Percentiles rank a stretch among this genome's conserved stretches.
Evolutionary conservation across 2,797 vertebrate species (phyloP).

Genomic region (Iguana delicatissima): DNA sequence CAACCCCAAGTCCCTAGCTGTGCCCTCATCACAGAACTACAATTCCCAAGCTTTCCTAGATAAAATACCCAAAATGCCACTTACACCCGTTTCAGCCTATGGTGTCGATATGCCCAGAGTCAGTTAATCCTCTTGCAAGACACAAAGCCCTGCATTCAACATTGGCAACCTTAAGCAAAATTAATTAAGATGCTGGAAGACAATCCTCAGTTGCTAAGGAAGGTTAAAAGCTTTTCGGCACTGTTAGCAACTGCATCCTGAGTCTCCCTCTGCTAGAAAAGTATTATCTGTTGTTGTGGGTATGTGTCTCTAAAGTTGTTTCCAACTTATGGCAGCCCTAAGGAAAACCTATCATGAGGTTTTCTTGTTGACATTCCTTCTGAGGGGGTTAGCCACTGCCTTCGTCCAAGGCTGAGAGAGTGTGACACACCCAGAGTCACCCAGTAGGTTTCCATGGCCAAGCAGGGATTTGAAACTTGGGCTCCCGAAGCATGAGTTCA

Average conservation of each 20-base stretch:
- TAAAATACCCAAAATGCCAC: neutral
- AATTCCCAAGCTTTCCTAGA: neutral
- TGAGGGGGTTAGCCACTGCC: too few species aligned
- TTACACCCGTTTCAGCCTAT: neutral
- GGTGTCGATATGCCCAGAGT: neutral
- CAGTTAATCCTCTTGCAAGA: neutral
- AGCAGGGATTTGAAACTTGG: too few species aligned
- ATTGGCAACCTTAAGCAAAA: neutral
- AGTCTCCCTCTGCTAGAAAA: too few species aligned
- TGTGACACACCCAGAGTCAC: too few species aligned
- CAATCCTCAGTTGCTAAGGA: neutral
- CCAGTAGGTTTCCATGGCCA: too few species aligned
- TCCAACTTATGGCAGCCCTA: too few species aligned
- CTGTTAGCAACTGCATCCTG: neutral
- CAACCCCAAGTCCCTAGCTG: neutral
- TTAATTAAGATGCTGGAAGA: slow-evolving; percentile 7
- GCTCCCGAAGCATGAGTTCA: too few species aligned
- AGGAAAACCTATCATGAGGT: too few species aligned
- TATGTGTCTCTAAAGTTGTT: too few species aligned
- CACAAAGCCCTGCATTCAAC: neutral
- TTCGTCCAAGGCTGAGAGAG: too few species aligned
- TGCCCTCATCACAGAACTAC: neutral
- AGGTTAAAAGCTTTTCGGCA: neutral
- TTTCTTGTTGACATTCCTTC: too few species aligned
- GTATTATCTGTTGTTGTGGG: too few species aligned